A percentile compares a stretch with the other conserved stretches of the same genome.
phyloP scores from a whole-genome alignment of 2,797 vertebrate species.

The Myotis myotis region DNA sequence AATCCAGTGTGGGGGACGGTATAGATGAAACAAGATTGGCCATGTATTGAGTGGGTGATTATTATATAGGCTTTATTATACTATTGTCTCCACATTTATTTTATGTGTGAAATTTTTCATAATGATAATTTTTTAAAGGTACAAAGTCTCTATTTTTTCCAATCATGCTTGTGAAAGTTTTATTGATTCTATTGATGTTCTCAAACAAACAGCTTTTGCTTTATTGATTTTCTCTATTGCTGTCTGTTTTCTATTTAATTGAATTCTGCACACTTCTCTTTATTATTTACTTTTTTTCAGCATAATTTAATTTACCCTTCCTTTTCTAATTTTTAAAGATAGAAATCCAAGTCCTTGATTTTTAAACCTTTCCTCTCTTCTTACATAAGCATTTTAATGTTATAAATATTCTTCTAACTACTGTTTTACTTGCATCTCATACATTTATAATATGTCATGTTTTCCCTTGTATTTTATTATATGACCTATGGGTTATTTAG shows the following conservation, averaged over 20 bases:
- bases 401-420: not conserved
- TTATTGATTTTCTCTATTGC: not conserved
- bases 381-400: not conserved
- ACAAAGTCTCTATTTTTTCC: not conserved
- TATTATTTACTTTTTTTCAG: not conserved
- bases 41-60: not conserved
- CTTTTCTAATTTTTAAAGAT: not conserved
- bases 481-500: not conserved
- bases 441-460: not conserved
- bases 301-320: not conserved
- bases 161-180: not conserved
- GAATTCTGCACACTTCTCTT: not conserved
- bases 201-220: too few species aligned
- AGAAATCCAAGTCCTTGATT: not conserved
- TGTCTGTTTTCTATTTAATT: not conserved
- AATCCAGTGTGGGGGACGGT: not conserved
- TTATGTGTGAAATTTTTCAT: not conserved
- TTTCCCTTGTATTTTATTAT: not conserved
- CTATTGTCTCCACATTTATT: not conserved
- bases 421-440: not conserved
- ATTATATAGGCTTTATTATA: not conserved
- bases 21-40: not conserved
- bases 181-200: not conserved
- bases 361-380: not conserved
- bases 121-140: not conserved